Conservation (phyloP, 1,140 invertebrate species). For the Pantala flavescens region DNA sequence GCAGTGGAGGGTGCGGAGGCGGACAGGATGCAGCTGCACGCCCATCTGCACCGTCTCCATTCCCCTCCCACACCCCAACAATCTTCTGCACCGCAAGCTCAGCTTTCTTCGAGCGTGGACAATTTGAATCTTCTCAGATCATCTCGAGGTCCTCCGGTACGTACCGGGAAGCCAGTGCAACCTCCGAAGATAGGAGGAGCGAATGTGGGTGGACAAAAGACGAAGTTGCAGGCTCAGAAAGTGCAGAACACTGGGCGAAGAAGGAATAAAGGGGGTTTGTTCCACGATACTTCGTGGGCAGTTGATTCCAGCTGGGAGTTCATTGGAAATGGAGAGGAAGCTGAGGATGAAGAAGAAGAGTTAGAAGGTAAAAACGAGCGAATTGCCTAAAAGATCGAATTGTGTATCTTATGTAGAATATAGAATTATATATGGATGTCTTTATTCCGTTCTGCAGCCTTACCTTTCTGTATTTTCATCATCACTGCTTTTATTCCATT, state of each 20-base stretch:
- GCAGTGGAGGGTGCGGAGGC: not conserved
- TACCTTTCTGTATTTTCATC: too few relatives aligned
- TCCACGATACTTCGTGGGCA: conserved; percentile 58
- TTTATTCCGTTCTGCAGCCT: too few relatives aligned
- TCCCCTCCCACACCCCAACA: not conserved
- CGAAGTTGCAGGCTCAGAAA: conserved; percentile 43
- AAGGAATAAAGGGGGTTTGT: not conserved
- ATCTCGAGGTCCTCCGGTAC: conserved; percentile 22
- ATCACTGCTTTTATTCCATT: too few relatives aligned
- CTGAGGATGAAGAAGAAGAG: not conserved
- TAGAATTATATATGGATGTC: too few relatives aligned
- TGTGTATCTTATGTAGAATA: too few relatives aligned
- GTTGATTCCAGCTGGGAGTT: conserved; percentile 82
- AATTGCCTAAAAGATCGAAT: too few relatives aligned
- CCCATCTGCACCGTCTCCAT: not conserved
- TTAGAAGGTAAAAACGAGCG: conserved; percentile 11
- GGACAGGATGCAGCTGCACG: not conserved
- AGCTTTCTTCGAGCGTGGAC: conserved; percentile 21
- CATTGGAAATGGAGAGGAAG: conserved; percentile 40
- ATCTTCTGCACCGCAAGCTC: not conserved
- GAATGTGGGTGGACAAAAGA: conserved; percentile 22
- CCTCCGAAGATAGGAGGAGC: conserved; percentile 45
- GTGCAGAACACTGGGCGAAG: conserved; percentile 16
- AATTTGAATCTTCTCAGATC: conserved; percentile 12
- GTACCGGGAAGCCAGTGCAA: conserved; percentile 56